Percentiles rank a stretch among this genome's conserved stretches.
Conservation (phyloP, 2,797 vertebrate species). For the Pampus argenteus region DNA sequence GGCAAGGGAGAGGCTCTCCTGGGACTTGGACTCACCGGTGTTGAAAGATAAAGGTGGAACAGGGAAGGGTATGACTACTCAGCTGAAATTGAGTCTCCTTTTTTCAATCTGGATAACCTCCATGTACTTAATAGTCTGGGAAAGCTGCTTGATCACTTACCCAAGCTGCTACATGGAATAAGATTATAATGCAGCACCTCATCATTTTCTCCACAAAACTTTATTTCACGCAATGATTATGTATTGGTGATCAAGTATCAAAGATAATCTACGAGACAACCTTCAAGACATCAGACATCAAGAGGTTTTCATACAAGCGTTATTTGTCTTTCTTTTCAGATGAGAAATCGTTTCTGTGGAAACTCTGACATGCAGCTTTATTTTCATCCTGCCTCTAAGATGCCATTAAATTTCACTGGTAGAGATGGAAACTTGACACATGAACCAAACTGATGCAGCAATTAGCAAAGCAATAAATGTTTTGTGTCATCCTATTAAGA, state of each 20-base stretch:
- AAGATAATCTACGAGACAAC: constrained; percentile 56
- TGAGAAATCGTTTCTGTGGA: constrained; percentile 17
- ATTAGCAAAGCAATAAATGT: constrained; percentile 9
- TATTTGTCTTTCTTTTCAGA: constrained; percentile 54
- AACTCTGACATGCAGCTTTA: constrained; percentile 27
- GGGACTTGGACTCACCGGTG: constrained; percentile 61
- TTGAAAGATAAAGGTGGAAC: constrained; percentile 72
- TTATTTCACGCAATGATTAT: constrained; percentile 57
- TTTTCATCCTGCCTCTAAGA: constrained; percentile 41
- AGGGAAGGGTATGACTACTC: constrained; percentile 68
- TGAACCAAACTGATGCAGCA: constrained; percentile 11
- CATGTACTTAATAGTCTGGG: constrained; percentile 59
- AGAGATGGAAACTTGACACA: constrained; percentile 14
- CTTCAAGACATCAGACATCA: constrained; percentile 67
- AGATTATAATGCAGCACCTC: constrained; percentile 55
- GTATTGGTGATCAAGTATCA: constrained; percentile 64
- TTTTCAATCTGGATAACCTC: constrained; percentile 72
- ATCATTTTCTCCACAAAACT: constrained; percentile 55
- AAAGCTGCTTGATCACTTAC: constrained; percentile 61
- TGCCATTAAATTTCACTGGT: constrained; percentile 42
- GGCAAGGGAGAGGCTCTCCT: constrained; percentile 67
- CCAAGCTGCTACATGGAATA: constrained; percentile 38
- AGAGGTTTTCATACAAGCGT: constrained; percentile 48
- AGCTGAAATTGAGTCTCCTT: constrained; percentile 72
- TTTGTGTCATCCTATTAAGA: constrained; percentile 15